Evolutionary conservation across 2,113 vertebrate species (phyloP).

Genomic region (Eulacestoma nigropectus): DNA sequence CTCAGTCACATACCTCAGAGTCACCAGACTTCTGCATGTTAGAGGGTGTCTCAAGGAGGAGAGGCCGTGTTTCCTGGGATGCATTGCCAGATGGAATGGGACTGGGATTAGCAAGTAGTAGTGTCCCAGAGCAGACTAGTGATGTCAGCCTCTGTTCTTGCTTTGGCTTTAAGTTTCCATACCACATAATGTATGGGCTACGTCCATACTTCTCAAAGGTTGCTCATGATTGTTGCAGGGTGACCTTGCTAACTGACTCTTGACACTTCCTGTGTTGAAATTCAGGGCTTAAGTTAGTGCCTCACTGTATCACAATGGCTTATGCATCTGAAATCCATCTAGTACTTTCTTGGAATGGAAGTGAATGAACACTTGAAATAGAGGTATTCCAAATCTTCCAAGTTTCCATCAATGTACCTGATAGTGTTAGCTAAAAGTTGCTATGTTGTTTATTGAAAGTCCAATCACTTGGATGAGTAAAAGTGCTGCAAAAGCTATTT

Average conservation of each 20-base stretch:
- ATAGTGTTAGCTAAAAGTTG: neutral
- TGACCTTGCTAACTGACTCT: neutral
- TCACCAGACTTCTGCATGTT: constrained; percentile 26
- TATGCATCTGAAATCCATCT: constrained; percentile 15
- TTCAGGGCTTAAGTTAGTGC: constrained; percentile 7
- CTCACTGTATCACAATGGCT: neutral
- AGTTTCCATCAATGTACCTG: neutral
- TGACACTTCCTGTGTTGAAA: neutral
- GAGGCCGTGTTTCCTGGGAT: neutral
- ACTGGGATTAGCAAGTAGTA: neutral
- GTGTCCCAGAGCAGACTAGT: neutral
- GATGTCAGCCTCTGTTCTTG: neutral
- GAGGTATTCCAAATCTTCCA: neutral
- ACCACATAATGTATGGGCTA: neutral
- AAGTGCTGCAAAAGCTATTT: neutral
- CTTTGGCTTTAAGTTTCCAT: neutral
- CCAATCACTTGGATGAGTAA: neutral
- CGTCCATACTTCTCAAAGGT: neutral
- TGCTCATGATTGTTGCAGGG: neutral
- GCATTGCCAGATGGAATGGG: neutral
- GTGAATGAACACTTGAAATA: constrained; percentile 64
- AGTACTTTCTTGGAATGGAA: constrained; percentile 19
- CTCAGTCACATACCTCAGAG: neutral
- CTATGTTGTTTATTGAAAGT: neutral
- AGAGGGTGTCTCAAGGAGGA: neutral